These are phyloP conservation scores for Cryptosula pallasiana DNA, from an alignment of 2,888 invertebrate genomes.

Conservation along the genomic window DNA sequence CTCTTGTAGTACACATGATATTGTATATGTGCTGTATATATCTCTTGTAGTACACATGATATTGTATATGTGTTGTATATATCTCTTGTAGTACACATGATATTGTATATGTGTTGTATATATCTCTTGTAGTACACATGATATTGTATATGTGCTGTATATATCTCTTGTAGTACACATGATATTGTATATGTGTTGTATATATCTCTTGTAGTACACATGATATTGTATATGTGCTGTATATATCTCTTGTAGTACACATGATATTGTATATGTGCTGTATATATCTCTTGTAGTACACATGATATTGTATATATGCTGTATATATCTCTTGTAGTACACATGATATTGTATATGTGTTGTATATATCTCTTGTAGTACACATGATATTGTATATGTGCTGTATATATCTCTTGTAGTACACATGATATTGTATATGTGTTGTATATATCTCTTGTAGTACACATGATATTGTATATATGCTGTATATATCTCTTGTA, in stretches of 20 bases:
- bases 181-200: too few relatives aligned
- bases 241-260: constrained; percentile 63
- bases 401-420: constrained; percentile 62
- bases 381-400: constrained; percentile 76
- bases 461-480: constrained; percentile 76
- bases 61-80: too few relatives aligned
- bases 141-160: too few relatives aligned
- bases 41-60: constrained; percentile 67
- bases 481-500: too few relatives aligned
- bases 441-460: too few relatives aligned
- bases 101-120: too few relatives aligned
- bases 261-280: too few relatives aligned
- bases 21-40: too few relatives aligned
- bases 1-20: constrained; percentile 66
- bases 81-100: constrained; percentile 65
- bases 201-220: constrained; percentile 64
- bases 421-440: constrained; percentile 73
- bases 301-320: too few relatives aligned
- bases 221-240: too few relatives aligned
- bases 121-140: constrained; percentile 65
- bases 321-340: constrained; percentile 62
- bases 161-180: constrained; percentile 66
- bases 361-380: constrained; percentile 61
- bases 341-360: constrained; percentile 76
- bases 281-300: constrained; percentile 64